Percentiles rank a stretch among this genome's conserved stretches.
These are phyloP conservation scores for Bombus waltoni DNA, from an alignment of 1,140 invertebrate genomes.

Conservation along the genomic window DNA sequence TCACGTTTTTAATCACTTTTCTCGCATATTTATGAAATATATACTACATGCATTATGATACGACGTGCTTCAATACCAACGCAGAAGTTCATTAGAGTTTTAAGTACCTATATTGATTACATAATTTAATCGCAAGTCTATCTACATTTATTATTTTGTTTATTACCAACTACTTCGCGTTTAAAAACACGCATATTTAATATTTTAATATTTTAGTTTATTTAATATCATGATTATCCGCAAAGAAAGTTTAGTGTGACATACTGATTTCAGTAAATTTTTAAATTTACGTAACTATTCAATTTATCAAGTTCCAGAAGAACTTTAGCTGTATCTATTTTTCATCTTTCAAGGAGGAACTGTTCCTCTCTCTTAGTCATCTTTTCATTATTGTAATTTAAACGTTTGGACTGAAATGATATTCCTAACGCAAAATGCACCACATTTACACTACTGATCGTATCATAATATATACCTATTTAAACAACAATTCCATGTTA, in stretches of 20 bases:
- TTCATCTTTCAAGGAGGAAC: neutral
- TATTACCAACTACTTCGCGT: neutral
- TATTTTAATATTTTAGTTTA: neutral
- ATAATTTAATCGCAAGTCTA: conserved; percentile 7
- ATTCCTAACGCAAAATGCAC: neutral
- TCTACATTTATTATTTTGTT: neutral
- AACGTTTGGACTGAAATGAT: neutral
- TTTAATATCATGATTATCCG: conserved; percentile 1
- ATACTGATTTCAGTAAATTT: neutral
- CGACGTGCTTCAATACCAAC: too few species aligned
- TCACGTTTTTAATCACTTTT: neutral
- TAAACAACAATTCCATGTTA: neutral
- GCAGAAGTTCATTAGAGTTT: neutral
- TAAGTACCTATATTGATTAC: conserved; percentile 12
- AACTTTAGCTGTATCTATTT: neutral
- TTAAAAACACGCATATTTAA: neutral
- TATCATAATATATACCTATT: neutral
- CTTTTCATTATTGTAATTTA: neutral
- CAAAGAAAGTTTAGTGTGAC: neutral
- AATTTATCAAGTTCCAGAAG: neutral
- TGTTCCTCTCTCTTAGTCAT: neutral
- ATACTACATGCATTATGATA: neutral
- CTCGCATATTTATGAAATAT: neutral
- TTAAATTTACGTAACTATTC: neutral
- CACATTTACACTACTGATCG: neutral